phyloP scores from a whole-genome alignment of 1,140 invertebrate species.

The Macrobrachium nipponense region DNA sequence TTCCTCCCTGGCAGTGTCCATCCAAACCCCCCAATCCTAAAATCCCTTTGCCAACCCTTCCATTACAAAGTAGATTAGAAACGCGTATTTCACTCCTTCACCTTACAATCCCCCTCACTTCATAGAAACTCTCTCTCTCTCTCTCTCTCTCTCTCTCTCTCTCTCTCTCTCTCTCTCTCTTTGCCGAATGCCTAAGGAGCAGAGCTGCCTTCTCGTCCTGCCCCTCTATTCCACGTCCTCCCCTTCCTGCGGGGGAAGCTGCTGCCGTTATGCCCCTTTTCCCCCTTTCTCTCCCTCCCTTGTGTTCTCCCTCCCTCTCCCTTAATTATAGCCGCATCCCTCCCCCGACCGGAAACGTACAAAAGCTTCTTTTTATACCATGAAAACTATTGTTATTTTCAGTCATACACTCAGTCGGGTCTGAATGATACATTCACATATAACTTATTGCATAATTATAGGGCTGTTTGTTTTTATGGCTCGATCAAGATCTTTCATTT shows the following conservation, averaged over 20 bases:
- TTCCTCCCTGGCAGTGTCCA: neutral
- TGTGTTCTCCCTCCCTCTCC: neutral
- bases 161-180: slow-evolving; percentile 4
- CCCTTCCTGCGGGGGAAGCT: no score
- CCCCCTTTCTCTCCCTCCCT: neutral
- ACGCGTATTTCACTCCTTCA: neutral
- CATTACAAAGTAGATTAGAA: no score
- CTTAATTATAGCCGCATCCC: no score
- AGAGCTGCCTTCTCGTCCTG: no score
- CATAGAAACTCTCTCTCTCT: neutral
- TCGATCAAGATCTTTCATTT: neutral
- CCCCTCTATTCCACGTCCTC: no score
- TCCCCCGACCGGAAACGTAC: no score
- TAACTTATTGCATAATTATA: neutral
- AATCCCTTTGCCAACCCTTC: neutral
- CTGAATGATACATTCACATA: neutral
- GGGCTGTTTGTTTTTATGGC: neutral
- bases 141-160: slow-evolving; percentile 11
- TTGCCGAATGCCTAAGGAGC: no score
- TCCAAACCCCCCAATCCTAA: neutral
- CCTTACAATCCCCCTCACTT: neutral
- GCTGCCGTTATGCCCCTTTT: neutral
- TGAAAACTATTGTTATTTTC: neutral
- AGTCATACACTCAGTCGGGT: neutral
- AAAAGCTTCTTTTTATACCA: slow-evolving; percentile 4